A percentile compares a stretch with the other conserved stretches of the same genome.
Evolutionary conservation across 2,888 invertebrate species (phyloP).

Genomic region (Drosophila algonquin): DNA sequence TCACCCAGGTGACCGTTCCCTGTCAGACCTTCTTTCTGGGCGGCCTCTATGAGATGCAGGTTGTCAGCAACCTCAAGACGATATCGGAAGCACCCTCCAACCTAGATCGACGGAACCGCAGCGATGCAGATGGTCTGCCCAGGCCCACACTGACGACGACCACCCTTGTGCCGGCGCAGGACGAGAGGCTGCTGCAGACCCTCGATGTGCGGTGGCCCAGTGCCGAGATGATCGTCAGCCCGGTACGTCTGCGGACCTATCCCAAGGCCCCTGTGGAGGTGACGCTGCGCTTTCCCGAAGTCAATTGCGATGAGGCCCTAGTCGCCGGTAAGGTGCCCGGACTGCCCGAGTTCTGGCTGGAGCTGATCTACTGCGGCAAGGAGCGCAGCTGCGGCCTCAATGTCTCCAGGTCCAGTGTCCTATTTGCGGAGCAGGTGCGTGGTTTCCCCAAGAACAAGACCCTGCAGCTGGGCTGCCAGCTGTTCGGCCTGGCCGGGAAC

Average conservation of each 20-base stretch:
- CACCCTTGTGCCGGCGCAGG: constrained; percentile 75
- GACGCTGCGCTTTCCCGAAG: constrained; percentile 90
- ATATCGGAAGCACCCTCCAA: constrained; percentile 39
- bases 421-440: constrained; percentile 91
- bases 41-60: constrained; percentile 82
- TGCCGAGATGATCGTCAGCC: constrained; percentile 89
- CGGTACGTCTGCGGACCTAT: constrained; percentile 91
- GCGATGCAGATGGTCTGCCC: constrained; percentile 19
- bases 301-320: constrained; percentile 86
- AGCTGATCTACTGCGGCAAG: constrained; percentile 92
- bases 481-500: constrained; percentile 93
- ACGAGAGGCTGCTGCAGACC: constrained; percentile 83
- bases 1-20: constrained; percentile 82
- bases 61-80: constrained; percentile 77
- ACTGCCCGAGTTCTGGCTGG: constrained; percentile 89
- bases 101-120: constrained; percentile 20
- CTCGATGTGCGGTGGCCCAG: constrained; percentile 93
- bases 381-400: constrained; percentile 88
- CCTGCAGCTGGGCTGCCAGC: constrained; percentile 89
- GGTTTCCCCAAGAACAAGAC: constrained; percentile 89
- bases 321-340: constrained; percentile 81
- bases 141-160: constrained; percentile 56
- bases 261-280: constrained; percentile 90
- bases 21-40: constrained; percentile 82
- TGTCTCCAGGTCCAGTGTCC: constrained; percentile 86